Base-by-base conservation (phyloP, 2,113 vertebrate genomes). In the Cyphomyrus plagiostoma region DNA sequence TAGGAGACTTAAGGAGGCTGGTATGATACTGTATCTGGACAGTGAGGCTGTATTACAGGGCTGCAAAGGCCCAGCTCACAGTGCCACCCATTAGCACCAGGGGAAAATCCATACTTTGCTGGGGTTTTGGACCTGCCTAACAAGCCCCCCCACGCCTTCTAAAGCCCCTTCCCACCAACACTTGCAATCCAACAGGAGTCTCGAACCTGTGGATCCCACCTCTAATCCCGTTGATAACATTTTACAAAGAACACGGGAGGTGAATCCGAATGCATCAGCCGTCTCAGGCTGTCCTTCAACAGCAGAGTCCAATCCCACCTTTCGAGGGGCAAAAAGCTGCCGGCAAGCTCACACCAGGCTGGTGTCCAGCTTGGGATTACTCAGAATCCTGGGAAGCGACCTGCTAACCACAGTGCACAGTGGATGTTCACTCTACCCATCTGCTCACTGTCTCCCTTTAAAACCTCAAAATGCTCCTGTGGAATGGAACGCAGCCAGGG, bases 321-420 rank as follows among this genome's bases (percentile, higher is more conserved):
- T 89, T 42, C 45, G 87, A 92, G 91, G 90, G 85, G 92, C 93
- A 94, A 93, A 95, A 91, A 93, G 89, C 49, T 90, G 90, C 35
- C 35, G 35, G 93, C 92, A 93, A 17, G 94, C 91, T 89, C 89
- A 94, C 95, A 93, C 92, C 94, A 92, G 45, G 94, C 93, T 93
- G 94, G 92, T 90, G 90, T 91, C 93, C 92, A 91, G 93, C 91
- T 91, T 93, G 92, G 91, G 91, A 91, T 95, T 89, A 91, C 91
- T 93, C 92, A 93, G 90, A 88, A 92, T 91, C 90, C 92, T 52
- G 39, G 58, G 70, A 66, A 52, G 87, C 52, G 88, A 89, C 88
- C 89, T 89, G 88, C 86, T 1, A 70, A 39, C n/a, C 48, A 94
- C 93, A 94, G 94, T 93, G 93, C 94, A 93, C 94, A 93, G 89